phyloP scores from a whole-genome alignment of 1,140 invertebrate genomes.

The Parasteatoda tepidariorum region DNA sequence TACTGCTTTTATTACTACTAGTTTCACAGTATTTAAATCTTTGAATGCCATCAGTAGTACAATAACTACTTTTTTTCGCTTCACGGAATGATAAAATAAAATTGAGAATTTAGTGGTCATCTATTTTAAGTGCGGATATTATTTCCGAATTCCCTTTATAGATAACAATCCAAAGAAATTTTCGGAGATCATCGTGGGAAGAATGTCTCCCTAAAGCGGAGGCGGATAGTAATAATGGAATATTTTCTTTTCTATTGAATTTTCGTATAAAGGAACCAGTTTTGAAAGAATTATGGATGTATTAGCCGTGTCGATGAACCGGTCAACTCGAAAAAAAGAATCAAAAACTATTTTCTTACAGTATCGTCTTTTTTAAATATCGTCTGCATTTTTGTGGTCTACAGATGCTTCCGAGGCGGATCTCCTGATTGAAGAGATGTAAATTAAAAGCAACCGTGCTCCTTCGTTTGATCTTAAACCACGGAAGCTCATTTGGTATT shows the following conservation, averaged over 20 bases:
- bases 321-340: conserved; percentile 7
- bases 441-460: not conserved
- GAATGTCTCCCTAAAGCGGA: not conserved
- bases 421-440: not conserved
- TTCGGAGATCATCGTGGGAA: conserved; percentile 19
- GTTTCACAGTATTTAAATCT: too few species aligned
- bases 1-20: too few species aligned
- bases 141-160: too few species aligned
- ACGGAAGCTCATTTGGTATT: not conserved
- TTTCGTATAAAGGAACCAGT: conserved; percentile 29
- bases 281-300: not conserved
- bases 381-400: not conserved
- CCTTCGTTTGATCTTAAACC: not conserved
- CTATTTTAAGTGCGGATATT: too few species aligned
- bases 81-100: too few species aligned
- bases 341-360: too few species aligned
- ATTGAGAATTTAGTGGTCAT: too few species aligned
- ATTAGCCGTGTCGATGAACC: conserved; percentile 18
- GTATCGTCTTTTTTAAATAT: not conserved
- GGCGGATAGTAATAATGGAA: conserved; percentile 14
- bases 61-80: too few species aligned
- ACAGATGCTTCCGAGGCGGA: not conserved
- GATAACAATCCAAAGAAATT: too few species aligned
- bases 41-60: too few species aligned
- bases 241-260: conserved; percentile 16